A percentile compares a stretch with the other conserved stretches of the same genome.
These are phyloP conservation scores for Scaptomyza cyrtandrae DNA, from an alignment of 2,888 invertebrate genomes.

Conservation along the genomic window DNA sequence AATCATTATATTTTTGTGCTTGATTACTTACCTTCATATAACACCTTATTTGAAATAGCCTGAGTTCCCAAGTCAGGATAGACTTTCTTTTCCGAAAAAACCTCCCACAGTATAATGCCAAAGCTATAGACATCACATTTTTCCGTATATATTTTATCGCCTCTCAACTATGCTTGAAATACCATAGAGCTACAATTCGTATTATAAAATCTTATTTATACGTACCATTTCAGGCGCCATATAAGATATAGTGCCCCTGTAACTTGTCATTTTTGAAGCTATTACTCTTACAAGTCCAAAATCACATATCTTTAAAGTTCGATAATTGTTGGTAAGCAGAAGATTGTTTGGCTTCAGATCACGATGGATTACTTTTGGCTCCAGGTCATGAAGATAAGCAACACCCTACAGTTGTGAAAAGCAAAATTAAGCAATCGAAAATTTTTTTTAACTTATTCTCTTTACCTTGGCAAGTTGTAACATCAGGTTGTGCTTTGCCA, in stretches of 20 bases:
- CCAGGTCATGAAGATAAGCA: slow-evolving; percentile 32
- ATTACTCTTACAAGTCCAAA: slow-evolving; percentile 31
- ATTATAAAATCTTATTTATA: not conserved
- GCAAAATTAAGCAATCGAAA: too few relatives aligned
- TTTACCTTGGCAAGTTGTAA: not conserved
- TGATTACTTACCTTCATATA: not conserved
- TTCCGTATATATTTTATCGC: not conserved
- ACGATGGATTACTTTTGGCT: slow-evolving; percentile 45
- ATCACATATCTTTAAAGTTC: slow-evolving; percentile 44
- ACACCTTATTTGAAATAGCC: rapidly evolving
- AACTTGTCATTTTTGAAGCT: not conserved
- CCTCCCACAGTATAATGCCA: slow-evolving; percentile 3
- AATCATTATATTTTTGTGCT: not conserved
- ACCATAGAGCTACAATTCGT: too few relatives aligned
- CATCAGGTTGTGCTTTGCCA: not conserved
- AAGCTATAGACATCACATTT: slow-evolving; percentile 10
- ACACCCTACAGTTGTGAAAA: slow-evolving; percentile 18
- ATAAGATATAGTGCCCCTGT: not conserved
- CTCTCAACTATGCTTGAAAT: rapidly evolving
- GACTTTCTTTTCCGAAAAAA: not conserved
- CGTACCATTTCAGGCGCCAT: too few relatives aligned
- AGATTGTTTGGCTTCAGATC: slow-evolving; percentile 50
- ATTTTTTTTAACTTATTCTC: too few relatives aligned
- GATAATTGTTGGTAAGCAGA: slow-evolving; percentile 11
- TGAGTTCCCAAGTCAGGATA: not conserved